Evolutionary conservation across 2,888 invertebrate genomes (phyloP).

Genomic region (Drosophila austrosaltans): DNA sequence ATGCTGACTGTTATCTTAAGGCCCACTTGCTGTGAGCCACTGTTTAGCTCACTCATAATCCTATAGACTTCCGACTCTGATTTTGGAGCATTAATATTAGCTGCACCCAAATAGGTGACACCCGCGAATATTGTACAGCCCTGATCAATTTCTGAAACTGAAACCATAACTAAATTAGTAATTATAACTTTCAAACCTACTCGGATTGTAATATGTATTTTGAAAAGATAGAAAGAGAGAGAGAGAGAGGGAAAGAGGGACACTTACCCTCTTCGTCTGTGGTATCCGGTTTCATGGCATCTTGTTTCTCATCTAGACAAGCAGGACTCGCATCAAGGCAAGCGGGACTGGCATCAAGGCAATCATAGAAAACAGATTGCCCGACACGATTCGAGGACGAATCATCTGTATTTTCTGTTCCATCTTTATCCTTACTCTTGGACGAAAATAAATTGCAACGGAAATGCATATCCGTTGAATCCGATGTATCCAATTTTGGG

Average conservation of each 20-base stretch:
- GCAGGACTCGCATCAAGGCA: slow-evolving; percentile 85
- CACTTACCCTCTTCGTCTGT: slow-evolving; percentile 89
- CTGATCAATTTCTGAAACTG: slow-evolving; percentile 92
- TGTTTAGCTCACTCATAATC: slow-evolving; percentile 95
- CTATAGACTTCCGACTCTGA: slow-evolving; percentile 96
- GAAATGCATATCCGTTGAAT: slow-evolving; percentile 59
- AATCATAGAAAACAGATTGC: slow-evolving; percentile 83
- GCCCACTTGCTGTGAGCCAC: slow-evolving; percentile 87
- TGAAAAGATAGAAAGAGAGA: too few species aligned
- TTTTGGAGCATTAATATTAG: slow-evolving; percentile 95
- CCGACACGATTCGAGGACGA: slow-evolving; percentile 81
- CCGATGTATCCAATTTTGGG: slow-evolving; percentile 56
- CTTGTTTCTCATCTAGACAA: slow-evolving; percentile 87
- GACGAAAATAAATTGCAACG: slow-evolving; percentile 66
- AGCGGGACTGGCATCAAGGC: slow-evolving; percentile 82
- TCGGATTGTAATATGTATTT: too few species aligned
- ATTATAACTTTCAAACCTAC: too few species aligned
- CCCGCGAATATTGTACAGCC: slow-evolving; percentile 96
- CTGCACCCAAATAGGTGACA: slow-evolving; percentile 96
- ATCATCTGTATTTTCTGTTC: slow-evolving; percentile 63
- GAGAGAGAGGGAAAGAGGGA: too few species aligned
- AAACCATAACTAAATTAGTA: not conserved
- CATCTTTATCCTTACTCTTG: slow-evolving; percentile 55
- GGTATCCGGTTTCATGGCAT: slow-evolving; percentile 91
- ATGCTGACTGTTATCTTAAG: slow-evolving; percentile 96